Percentiles rank a stretch among this genome's conserved stretches.
Conservation (phyloP, 2,888 invertebrate species). For the Drosophila seclusa region DNA sequence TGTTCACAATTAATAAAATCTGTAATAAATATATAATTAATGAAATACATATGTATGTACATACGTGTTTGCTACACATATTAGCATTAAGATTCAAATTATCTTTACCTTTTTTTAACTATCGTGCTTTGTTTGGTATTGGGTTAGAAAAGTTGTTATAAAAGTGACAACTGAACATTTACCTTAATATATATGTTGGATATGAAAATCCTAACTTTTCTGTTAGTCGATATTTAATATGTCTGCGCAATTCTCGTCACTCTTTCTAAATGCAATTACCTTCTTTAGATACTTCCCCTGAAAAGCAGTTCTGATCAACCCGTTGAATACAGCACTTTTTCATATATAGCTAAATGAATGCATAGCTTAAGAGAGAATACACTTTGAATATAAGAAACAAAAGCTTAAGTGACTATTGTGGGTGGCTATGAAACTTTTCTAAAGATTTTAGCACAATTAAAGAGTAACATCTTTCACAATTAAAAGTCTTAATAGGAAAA, state of each 20-base stretch:
- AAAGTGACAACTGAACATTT: neutral
- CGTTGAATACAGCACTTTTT: too few species aligned
- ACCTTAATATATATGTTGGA: neutral
- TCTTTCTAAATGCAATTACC: neutral
- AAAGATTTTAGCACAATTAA: neutral
- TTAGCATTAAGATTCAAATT: too few species aligned
- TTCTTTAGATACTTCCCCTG: neutral
- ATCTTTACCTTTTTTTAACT: neutral
- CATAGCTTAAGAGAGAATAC: neutral
- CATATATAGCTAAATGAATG: neutral
- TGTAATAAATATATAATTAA: too few species aligned
- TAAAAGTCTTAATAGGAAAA: constrained; percentile 1
- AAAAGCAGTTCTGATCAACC: neutral
- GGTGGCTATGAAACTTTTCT: neutral
- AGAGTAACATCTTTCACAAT: neutral
- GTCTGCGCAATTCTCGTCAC: neutral
- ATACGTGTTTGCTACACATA: too few species aligned
- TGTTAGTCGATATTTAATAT: neutral
- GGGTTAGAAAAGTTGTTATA: neutral
- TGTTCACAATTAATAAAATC: too few species aligned
- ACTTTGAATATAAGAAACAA: neutral
- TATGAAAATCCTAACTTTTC: neutral
- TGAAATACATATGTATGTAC: too few species aligned
- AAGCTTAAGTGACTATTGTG: neutral
- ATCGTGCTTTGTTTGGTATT: neutral